Base-by-base conservation (phyloP, 2,888 invertebrate genomes). In the Seira musarum region DNA sequence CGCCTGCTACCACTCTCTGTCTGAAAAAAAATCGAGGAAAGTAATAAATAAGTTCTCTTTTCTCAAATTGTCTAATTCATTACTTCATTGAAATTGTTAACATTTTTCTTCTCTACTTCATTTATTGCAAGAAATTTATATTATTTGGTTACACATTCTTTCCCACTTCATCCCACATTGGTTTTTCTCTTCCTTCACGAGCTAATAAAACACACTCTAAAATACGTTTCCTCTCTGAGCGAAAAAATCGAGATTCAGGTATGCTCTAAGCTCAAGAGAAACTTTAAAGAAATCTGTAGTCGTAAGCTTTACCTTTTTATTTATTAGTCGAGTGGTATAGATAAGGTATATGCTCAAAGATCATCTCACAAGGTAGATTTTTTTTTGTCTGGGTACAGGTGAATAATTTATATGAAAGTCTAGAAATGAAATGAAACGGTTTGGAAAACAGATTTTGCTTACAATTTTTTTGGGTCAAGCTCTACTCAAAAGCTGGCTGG, bases 31-130 rank as follows among this genome's bases (percentile, higher is more conserved):
- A 24, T 53, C 13, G 65, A 40, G 30, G 46, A 73, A 73, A 53
- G 57, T 73, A 65, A 65, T 57, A 73, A 73, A 66, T 73, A 65
- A 40, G n/a, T 46, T 30, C 25, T 46, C 64, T 72, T 49, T 72
- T 57, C 57, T 61, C 13, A 72, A 72, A 24, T 49, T 22, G 30
- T 30, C 53, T 49, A 73, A 74, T 74, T 74, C 74, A 74, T 74
- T 67, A 67, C 60, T 22, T 22, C 57, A 57, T 25, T 67, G 49
- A 74, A 74, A 67, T 74, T 74, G 74, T 61, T 74, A 60, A 21
- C 57, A 74, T 67, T 60, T 67, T 67, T 74, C 60, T 74, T 35
- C 57, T 19, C 40, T 19, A 46, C 1, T 74, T 21, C 67, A 53
- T 35, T 57, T 30, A 67, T 35, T 25, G 1, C 15, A 8, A 5